Evolutionary conservation across 2,888 invertebrate species (phyloP).

Genomic region (Caenorhabditis sp.): DNA sequence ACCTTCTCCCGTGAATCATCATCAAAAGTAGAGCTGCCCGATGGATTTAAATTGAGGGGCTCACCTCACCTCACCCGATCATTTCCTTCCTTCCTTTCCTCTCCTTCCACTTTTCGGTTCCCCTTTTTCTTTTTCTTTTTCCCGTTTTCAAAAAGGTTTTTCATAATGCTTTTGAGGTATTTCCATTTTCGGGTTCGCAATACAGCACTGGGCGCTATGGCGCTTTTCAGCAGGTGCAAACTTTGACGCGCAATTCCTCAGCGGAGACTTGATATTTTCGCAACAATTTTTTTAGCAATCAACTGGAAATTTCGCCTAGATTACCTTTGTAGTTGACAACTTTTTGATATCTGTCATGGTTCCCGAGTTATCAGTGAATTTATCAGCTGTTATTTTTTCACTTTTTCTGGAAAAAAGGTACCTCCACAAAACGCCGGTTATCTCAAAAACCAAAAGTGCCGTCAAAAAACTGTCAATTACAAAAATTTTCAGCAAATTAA

Average conservation of each 20-base stretch:
- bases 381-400: not conserved
- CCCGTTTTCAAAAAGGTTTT: not conserved
- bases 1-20: not conserved
- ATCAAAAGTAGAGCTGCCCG: no score
- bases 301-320: not conserved
- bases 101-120: not conserved
- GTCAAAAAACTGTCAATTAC: not conserved
- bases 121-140: not conserved
- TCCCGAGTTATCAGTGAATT: not conserved
- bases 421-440: no score
- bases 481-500: not conserved
- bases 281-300: not conserved
- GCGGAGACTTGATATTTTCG: not conserved
- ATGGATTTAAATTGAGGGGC: not conserved
- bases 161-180: not conserved
- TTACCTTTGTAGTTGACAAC: not conserved
- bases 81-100: slow-evolving; percentile 7
- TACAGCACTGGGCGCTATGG: no score
- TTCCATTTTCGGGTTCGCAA: no score
- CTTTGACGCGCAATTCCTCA: not conserved
- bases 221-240: no score
- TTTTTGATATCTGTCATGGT: not conserved
- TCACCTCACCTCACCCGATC: not conserved
- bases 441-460: not conserved
- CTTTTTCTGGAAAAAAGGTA: no score